These are phyloP conservation scores for Rhineura floridana DNA, from an alignment of 2,113 vertebrate species.

Conservation along the genomic window DNA sequence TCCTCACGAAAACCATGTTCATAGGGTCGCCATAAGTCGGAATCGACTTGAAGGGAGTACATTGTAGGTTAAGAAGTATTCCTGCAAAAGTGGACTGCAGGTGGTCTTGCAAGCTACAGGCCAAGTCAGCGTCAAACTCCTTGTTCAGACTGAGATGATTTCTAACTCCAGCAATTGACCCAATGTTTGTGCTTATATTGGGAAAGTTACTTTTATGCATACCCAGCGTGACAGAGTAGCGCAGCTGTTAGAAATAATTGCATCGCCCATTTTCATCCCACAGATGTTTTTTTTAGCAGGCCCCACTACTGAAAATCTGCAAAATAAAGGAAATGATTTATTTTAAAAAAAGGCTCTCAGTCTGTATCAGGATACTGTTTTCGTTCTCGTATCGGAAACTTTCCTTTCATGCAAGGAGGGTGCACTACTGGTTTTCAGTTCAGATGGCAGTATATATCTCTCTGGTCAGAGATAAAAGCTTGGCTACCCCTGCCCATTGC, in stretches of 20 bases:
- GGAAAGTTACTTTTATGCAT: not conserved
- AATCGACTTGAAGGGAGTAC: no score
- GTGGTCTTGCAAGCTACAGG: not conserved
- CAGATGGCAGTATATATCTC: not conserved
- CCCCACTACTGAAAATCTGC: not conserved
- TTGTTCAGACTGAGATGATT: not conserved
- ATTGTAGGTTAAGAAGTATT: not conserved
- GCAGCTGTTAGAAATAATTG: accelerated
- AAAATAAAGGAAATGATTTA: not conserved
- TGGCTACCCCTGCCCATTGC: no score
- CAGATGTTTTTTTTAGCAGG: not conserved
- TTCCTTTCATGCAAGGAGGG: not conserved
- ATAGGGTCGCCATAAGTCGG: not conserved
- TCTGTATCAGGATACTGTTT: not conserved
- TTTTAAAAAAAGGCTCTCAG: not conserved
- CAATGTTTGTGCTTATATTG: not conserved
- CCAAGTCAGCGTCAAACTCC: not conserved
- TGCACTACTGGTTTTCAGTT: not conserved
- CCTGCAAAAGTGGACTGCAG: not conserved
- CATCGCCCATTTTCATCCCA: accelerated
- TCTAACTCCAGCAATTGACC: not conserved
- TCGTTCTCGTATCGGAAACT: no score
- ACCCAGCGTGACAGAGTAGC: accelerated
- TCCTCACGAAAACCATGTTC: no score
- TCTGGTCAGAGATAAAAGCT: no score